Evolutionary conservation across 1,140 invertebrate genomes (phyloP), one percentile per base, ranked within the genome.

Genomic region (Philotrypesis tridentata): DNA sequence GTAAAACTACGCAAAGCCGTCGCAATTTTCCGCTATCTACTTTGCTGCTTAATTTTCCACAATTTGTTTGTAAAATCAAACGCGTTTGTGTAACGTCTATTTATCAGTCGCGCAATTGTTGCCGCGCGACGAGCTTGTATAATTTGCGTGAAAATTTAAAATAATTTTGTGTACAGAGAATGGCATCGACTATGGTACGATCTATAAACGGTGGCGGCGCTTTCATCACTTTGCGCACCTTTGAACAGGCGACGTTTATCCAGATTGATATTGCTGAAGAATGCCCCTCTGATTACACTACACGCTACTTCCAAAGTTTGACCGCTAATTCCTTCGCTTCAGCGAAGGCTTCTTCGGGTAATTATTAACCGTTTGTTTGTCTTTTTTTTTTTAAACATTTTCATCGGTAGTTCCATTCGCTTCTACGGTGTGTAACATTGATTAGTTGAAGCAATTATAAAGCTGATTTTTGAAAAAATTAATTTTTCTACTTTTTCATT

Each of bases 241-340:
- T 80, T n/a, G 78, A 83, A n/a, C 61, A 65, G 17, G 60, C 79
- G 61, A 73, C 65, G 12, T 75, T 80, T 61, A 79, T 76, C 70
- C 37, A 25, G 29, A 78, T 83, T 65, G 27, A 83, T 8, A 37
- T 61, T 63, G 73, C 74, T 67, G 60, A 85, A 27, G 60, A 84
- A 60, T 65, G 81, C 79, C 82, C 86, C 83, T 61, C 81, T 27
- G 48, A 83, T 68, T 65, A 37, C 29, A 77, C 73, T 25, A 65
- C 29, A 60, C 43, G 73, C 23, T 78, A 60, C 65, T 63, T 83
- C n/a, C 74, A 72, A 77, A 63, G 17, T 71, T 48, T 80, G 8
- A 80, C n/a, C 25, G 75, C 33, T 23, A 68, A 60, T 61, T 23
- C 37, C 9, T 74, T 80, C 60, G 25, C 37, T 2, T 33, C 33